Conservation (phyloP, 2,797 vertebrate species). For the Babyrousa celebensis region DNA sequence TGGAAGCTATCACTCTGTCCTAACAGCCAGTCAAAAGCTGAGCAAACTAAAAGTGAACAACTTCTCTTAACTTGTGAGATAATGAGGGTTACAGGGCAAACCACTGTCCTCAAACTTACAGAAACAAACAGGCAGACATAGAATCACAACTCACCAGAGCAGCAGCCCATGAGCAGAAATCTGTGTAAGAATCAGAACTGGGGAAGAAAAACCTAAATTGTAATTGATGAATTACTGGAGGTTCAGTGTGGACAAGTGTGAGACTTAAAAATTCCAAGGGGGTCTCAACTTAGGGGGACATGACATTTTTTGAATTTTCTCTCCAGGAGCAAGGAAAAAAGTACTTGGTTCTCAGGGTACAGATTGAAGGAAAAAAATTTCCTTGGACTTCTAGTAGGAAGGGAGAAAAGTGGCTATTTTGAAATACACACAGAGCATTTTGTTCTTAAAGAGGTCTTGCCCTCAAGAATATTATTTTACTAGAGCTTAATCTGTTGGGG, state of each 20-base stretch:
- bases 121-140: neutral
- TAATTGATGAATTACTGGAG: neutral
- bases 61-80: neutral
- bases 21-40: neutral
- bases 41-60: neutral
- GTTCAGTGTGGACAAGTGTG: neutral
- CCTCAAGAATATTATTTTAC: neutral
- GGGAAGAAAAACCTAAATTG: neutral
- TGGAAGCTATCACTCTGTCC: neutral
- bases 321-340: neutral
- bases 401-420: neutral
- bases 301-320: neutral
- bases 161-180: neutral
- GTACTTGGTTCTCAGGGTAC: neutral
- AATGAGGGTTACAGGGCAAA: neutral
- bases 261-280: neutral
- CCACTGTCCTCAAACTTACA: neutral
- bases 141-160: neutral
- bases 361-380: neutral
- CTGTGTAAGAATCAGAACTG: neutral
- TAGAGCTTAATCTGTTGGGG: neutral
- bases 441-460: neutral
- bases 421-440: neutral
- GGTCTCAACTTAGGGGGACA: neutral
- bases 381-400: neutral